Evolutionary conservation across 2,888 invertebrate species (phyloP), one percentile per base, ranked within the genome.

Genomic region (Sialis fuliginosa): DNA sequence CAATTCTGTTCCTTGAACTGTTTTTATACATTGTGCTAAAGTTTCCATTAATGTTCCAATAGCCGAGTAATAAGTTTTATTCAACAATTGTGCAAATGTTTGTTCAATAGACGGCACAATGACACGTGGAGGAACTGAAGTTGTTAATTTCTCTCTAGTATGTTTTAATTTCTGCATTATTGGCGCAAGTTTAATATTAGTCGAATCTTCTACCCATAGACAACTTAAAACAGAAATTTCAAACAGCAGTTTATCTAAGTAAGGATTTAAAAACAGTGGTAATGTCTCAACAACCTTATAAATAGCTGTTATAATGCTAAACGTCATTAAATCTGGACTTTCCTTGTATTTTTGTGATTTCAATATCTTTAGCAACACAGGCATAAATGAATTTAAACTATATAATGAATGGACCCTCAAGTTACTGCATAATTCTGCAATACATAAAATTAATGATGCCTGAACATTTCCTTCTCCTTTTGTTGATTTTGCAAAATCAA

Each of bases 191-290:
- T 75, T 72, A 43, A 64, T 67, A 9, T 66, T 65, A 48, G 74
- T 70, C 34, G 66, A 66, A 13, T 62, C 61, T 22, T 43, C 46
- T 50, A 67, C 63, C 69, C 72, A 72, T 57, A 70, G 72, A 0
- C 69, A 68, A 3, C 70, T 57, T 34, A 85, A 61, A 48, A 73
- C 67, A 1, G 78, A 73, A 39, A 85, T 63, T 53, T 81, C 76
- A 6, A 69, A 70, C 1, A 88, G 59, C 33, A 88, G 69, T 54
- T 81, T 78, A 52, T 78, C 75, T 33, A 92, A 66, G 63, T 91
- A 91, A 0, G 89, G 86, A 50, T 88, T 90, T 52, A 95, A 62
- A 61, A 93, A 95, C 37, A 83, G 68, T 0, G 88, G 80, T 39
- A 93, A 62, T 31, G 81, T 79, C 58, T 87, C 85, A 5, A 91